These are phyloP conservation scores for Malacoctenus gilli DNA, from an alignment of 2,797 vertebrate species.

Conservation along the genomic window DNA sequence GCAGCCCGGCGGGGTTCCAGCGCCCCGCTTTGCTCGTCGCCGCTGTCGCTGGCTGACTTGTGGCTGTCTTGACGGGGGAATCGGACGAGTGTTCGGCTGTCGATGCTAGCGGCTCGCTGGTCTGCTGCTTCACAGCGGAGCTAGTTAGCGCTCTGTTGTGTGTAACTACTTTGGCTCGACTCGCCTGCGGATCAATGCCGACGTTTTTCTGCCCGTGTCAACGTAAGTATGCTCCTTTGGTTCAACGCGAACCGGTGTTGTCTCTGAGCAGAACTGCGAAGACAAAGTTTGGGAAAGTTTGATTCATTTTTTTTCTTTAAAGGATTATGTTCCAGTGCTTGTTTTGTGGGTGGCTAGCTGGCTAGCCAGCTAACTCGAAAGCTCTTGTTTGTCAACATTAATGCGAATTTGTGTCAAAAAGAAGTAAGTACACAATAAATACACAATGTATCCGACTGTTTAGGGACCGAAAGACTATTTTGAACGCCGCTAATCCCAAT, in stretches of 20 bases:
- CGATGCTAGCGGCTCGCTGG: slow-evolving; percentile 50
- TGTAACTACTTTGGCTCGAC: slow-evolving; percentile 14
- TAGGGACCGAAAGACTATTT: no score
- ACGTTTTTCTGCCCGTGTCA: slow-evolving; percentile 4
- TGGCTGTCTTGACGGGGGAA: slow-evolving; percentile 47
- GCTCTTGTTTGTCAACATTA: slow-evolving; percentile 48
- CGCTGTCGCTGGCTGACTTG: slow-evolving; percentile 39
- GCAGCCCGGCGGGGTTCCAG: background rate
- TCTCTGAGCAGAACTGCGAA: background rate
- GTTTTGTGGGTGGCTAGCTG: slow-evolving; percentile 59
- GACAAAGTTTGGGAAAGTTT: slow-evolving; percentile 2
- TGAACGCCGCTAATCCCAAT: no score
- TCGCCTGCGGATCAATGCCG: background rate
- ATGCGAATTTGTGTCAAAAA: background rate
- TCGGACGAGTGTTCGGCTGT: slow-evolving; percentile 37
- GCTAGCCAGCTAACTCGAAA: slow-evolving; percentile 42
- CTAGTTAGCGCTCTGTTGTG: slow-evolving; percentile 32
- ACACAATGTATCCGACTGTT: no score
- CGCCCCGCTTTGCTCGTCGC: slow-evolving; percentile 4
- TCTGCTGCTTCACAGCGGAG: no score
- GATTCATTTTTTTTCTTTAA: slow-evolving; percentile 14
- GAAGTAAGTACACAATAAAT: no score
- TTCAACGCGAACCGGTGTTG: background rate
- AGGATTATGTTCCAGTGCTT: slow-evolving; percentile 19
- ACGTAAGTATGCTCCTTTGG: slow-evolving; percentile 32